phyloP scores from a whole-genome alignment of 1,140 invertebrate genomes.

The Notospermus geniculatus region DNA sequence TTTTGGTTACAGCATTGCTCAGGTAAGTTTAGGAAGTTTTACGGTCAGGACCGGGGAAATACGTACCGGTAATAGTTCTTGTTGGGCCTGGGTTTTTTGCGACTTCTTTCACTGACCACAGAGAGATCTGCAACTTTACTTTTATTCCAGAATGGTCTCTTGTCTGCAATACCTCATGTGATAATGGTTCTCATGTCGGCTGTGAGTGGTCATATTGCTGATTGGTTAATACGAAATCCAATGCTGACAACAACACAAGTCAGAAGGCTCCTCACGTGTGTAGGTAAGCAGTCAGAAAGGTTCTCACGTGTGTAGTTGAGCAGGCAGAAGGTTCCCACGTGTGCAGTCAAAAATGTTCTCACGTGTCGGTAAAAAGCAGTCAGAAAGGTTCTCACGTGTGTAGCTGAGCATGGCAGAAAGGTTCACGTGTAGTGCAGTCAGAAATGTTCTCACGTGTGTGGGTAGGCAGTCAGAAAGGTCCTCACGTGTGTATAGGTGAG shows the following conservation, averaged over 20 bases:
- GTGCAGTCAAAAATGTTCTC: conserved; percentile 39
- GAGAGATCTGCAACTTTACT: too few species aligned
- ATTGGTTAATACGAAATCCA: conserved; percentile 29
- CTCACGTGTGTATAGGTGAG: neutral
- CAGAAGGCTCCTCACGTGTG: conserved; percentile 42
- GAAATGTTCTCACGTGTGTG: conserved; percentile 41
- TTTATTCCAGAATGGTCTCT: conserved; percentile 40
- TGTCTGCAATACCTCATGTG: conserved; percentile 45
- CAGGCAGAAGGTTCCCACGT: too few species aligned
- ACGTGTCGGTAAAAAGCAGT: conserved; percentile 35
- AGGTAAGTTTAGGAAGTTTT: conserved; percentile 31
- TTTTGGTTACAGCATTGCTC: conserved; percentile 43
- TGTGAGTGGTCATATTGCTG: conserved; percentile 42
- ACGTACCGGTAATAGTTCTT: too few species aligned
- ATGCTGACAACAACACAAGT: conserved; percentile 31
- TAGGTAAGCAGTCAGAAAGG: conserved; percentile 26
- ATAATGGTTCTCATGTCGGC: conserved; percentile 34
- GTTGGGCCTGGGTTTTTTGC: too few species aligned
- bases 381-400: conserved; percentile 32
- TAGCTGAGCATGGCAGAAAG: conserved; percentile 43
- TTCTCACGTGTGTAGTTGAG: neutral
- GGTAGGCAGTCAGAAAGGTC: conserved; percentile 25
- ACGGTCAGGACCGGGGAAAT: neutral
- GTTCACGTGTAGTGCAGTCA: conserved; percentile 29
- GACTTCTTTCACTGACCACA: too few species aligned